Percentiles rank a stretch among this genome's conserved stretches.
Conservation (phyloP, 1,140 invertebrate species). For the Leptinotarsa undecemlineata region DNA sequence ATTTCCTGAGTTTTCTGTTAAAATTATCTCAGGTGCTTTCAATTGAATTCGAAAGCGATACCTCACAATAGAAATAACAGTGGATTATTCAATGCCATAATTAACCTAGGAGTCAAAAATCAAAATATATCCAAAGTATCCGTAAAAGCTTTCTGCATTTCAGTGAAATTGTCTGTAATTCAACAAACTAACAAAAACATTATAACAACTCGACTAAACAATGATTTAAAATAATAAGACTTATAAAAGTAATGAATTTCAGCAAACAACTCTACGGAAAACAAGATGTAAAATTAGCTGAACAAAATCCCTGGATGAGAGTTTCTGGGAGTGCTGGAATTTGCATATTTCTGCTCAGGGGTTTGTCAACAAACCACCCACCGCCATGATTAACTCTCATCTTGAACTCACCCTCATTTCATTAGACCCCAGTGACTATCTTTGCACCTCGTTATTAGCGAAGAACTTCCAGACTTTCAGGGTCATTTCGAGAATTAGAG, state of each 20-base stretch:
- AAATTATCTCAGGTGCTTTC: too few relatives aligned
- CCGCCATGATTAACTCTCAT: conserved; percentile 30
- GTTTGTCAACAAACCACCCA: conserved; percentile 28
- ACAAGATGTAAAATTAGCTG: conserved; percentile 28
- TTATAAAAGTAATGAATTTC: conserved; percentile 17
- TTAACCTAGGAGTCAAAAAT: too few relatives aligned
- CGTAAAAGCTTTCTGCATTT: neutral
- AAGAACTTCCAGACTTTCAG: too few relatives aligned
- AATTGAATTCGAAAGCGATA: too few relatives aligned
- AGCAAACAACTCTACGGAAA: conserved; percentile 21
- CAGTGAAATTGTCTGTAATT: neutral
- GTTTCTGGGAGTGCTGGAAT: conserved; percentile 27
- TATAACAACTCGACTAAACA: neutral
- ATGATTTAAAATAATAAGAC: neutral
- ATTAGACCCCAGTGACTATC: neutral
- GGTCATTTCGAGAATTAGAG: too few relatives aligned
- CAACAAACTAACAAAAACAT: neutral
- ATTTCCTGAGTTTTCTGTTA: too few relatives aligned
- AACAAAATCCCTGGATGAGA: conserved; percentile 29
- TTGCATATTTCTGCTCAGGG: conserved; percentile 28
- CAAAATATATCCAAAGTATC: too few relatives aligned
- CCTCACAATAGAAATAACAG: too few relatives aligned
- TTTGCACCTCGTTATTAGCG: neutral
- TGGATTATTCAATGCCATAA: too few relatives aligned
- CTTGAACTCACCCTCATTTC: conserved; percentile 28